Evolutionary conservation across 2,797 vertebrate genomes (phyloP).

Genomic region (Pseudochirops cupreus): DNA sequence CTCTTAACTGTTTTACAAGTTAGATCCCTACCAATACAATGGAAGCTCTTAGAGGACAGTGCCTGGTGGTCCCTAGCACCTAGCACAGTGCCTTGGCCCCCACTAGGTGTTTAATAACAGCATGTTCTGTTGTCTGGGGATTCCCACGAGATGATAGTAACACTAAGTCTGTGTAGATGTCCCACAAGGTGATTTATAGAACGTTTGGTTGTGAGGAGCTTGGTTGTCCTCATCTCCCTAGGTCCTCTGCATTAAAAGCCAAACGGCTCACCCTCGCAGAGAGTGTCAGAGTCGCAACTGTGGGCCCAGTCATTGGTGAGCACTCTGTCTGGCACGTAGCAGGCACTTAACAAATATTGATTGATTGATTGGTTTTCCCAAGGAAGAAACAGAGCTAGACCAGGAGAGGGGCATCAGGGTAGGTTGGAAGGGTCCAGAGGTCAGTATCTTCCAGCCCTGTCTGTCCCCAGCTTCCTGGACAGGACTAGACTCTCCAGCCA

Average conservation of each 20-base stretch:
- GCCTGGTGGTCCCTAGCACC: too few species aligned
- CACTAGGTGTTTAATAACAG: too few species aligned
- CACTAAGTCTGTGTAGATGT: neutral
- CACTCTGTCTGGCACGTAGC: neutral
- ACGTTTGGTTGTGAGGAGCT: neutral
- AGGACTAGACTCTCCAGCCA: neutral
- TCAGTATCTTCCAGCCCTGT: neutral
- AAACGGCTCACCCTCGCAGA: neutral
- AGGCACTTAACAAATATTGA: neutral
- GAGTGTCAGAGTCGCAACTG: neutral
- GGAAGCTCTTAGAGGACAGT: too few species aligned
- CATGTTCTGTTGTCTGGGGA: too few species aligned
- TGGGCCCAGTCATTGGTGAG: neutral
- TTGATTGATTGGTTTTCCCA: slow-evolving; percentile 4
- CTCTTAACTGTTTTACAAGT: neutral
- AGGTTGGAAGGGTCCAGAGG: neutral
- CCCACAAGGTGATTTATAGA: neutral
- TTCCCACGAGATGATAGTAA: too few species aligned
- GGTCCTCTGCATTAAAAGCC: neutral
- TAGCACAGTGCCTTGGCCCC: too few species aligned
- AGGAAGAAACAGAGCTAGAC: neutral
- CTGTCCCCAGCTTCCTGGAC: neutral
- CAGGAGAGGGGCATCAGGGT: neutral
- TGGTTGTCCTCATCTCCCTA: neutral
- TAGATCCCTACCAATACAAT: too few species aligned